These are phyloP conservation scores for Drosophila picticornis DNA, from an alignment of 2,888 invertebrate species.

Conservation along the genomic window DNA sequence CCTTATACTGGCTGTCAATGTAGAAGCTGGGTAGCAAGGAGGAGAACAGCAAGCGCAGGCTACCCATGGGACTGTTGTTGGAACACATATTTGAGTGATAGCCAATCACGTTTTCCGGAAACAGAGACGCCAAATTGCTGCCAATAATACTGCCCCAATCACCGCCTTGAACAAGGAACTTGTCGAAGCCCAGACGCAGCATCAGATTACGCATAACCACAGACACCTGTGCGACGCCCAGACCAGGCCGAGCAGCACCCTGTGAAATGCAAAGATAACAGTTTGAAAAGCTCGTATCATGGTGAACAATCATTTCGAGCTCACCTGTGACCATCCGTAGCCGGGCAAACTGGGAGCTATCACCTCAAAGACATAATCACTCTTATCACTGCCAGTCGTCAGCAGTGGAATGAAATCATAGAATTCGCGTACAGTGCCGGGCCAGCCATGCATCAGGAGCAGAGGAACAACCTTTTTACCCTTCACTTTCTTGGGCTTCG, in stretches of 20 bases:
- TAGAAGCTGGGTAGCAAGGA: constrained; percentile 87
- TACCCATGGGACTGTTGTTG: constrained; percentile 76
- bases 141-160: constrained; percentile 93
- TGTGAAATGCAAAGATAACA: constrained; percentile 19
- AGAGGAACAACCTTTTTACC: constrained; percentile 88
- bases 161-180: constrained; percentile 90
- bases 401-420: constrained; percentile 90
- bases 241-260: constrained; percentile 77
- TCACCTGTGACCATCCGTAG: constrained; percentile 89
- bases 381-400: constrained; percentile 86
- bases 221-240: constrained; percentile 86
- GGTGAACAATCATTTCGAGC: not conserved
- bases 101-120: constrained; percentile 87
- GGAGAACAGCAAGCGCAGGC: constrained; percentile 85
- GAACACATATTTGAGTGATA: constrained; percentile 89
- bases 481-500: constrained; percentile 85
- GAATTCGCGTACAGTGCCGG: constrained; percentile 93
- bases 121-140: constrained; percentile 87
- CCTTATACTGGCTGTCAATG: constrained; percentile 86
- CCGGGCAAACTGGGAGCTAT: constrained; percentile 90
- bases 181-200: constrained; percentile 88
- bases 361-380: constrained; percentile 89
- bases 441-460: constrained; percentile 94
- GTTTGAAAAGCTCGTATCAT: not conserved
- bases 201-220: constrained; percentile 89